Percentiles rank a stretch among this genome's conserved stretches.
Evolutionary conservation across 2,888 invertebrate genomes (phyloP).

Genomic region (Agonopterix arenella): DNA sequence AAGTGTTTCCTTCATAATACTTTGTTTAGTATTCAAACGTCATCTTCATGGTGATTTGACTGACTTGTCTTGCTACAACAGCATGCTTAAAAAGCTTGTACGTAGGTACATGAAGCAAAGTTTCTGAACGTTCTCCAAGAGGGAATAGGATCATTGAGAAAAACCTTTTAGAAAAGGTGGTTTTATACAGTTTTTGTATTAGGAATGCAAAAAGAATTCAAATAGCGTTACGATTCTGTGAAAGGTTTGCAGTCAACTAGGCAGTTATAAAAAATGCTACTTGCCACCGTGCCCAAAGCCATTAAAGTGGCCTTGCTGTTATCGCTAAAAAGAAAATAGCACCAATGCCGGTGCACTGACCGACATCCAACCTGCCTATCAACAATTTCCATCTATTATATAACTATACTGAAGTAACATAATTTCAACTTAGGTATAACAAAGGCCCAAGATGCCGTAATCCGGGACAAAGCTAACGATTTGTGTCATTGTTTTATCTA

Average conservation of each 20-base stretch:
- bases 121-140: too few relatives aligned
- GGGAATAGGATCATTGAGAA: too few relatives aligned
- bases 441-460: too few relatives aligned
- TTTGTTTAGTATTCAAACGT: too few relatives aligned
- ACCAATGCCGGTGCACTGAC: slow-evolving; percentile 39
- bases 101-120: too few relatives aligned
- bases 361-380: slow-evolving; percentile 20
- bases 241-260: slow-evolving; percentile 18
- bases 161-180: too few relatives aligned
- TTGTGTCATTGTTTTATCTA: not conserved
- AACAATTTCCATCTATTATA: not conserved
- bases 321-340: slow-evolving; percentile 61
- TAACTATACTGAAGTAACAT: too few relatives aligned
- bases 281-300: slow-evolving; percentile 58
- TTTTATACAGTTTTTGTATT: too few relatives aligned
- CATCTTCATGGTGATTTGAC: too few relatives aligned
- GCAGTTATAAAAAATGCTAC: slow-evolving; percentile 36
- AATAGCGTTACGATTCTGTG: not conserved
- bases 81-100: not conserved
- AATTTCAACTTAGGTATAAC: too few relatives aligned
- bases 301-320: slow-evolving; percentile 66
- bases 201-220: not conserved
- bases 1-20: too few relatives aligned
- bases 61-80: not conserved
- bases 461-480: not conserved